Evolutionary conservation across 2,797 vertebrate genomes (phyloP).

Genomic region (Bradypodion ventrale): DNA sequence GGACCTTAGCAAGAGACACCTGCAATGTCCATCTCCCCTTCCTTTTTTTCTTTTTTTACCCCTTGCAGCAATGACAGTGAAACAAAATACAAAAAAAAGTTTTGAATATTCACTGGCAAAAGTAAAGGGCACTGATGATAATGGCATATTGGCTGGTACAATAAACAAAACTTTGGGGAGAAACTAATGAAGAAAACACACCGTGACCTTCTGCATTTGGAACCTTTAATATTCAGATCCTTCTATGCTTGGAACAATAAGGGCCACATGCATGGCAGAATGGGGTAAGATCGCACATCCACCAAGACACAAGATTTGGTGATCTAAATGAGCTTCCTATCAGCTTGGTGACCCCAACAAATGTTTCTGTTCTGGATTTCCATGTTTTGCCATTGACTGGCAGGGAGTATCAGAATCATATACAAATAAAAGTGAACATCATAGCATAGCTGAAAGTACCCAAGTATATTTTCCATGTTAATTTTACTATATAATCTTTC

Average conservation of each 20-base stretch:
- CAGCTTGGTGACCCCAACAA: not conserved
- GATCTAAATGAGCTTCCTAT: not conserved
- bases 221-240: not conserved
- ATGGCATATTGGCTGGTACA: too few relatives aligned
- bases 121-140: rapidly evolving
- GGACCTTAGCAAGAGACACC: conserved; percentile 21
- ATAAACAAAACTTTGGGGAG: not conserved
- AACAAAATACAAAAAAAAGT: rapidly evolving
- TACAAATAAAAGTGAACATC: not conserved
- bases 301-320: not conserved
- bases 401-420: not conserved
- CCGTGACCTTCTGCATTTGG: not conserved
- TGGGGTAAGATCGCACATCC: not conserved
- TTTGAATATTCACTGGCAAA: not conserved
- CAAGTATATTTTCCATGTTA: not conserved
- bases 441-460: not conserved
- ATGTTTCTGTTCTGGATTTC: not conserved
- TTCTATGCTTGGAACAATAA: not conserved
- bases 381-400: not conserved
- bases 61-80: not conserved
- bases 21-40: not conserved
- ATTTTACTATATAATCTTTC: not conserved
- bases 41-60: not conserved
- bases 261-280: not conserved
- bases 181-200: not conserved